Conservation (phyloP, 2,113 vertebrate genomes). For the Trematocara stigmaticum region DNA sequence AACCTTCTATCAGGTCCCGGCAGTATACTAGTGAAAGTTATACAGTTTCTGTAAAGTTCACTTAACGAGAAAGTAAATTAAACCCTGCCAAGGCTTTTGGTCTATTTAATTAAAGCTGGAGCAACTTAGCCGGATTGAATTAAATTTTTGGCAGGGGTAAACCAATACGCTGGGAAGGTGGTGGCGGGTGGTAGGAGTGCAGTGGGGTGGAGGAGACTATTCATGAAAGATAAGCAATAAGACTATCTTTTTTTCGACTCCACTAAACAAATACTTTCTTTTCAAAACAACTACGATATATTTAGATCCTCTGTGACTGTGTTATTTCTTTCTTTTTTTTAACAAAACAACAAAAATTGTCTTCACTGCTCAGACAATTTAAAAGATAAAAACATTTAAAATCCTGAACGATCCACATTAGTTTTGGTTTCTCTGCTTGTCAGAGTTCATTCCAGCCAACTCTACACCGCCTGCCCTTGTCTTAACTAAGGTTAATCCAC, state of each 20-base stretch:
- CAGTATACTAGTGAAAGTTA: constrained; percentile 17
- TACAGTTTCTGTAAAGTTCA: constrained; percentile 44
- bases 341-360: not conserved
- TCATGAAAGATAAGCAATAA: constrained; percentile 37
- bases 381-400: not conserved
- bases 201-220: not conserved
- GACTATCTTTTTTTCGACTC: not conserved
- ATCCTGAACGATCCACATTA: not conserved
- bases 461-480: not conserved
- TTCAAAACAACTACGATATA: not conserved
- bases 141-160: constrained; percentile 65
- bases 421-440: not conserved
- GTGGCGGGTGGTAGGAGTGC: not conserved
- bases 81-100: constrained; percentile 51
- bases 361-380: not conserved
- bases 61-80: constrained; percentile 53
- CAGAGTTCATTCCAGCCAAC: not conserved
- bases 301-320: not conserved
- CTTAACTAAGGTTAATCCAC: constrained; percentile 53
- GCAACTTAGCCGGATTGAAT: constrained; percentile 65
- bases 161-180: constrained; percentile 47
- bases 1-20: not conserved
- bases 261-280: not conserved
- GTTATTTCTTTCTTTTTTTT: not conserved
- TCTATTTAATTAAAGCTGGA: constrained; percentile 68